Conservation (phyloP, 2,113 vertebrate species). For the Charina bottae region DNA sequence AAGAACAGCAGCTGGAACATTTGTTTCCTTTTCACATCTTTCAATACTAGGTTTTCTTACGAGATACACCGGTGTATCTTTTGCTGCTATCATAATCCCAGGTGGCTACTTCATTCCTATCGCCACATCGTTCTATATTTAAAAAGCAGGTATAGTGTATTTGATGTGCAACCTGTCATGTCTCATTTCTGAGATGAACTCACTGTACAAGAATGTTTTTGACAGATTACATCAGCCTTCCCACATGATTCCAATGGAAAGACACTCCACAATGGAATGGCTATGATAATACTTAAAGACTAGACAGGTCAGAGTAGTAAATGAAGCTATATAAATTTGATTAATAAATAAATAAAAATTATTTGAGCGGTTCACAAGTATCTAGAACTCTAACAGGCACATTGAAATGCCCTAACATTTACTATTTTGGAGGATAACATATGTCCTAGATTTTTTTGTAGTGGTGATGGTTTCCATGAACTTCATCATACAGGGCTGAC, state of each 20-base stretch:
- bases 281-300: slow-evolving; percentile 33
- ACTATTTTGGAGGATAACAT: background rate
- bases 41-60: background rate
- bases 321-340: background rate
- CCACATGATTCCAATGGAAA: slow-evolving; percentile 54
- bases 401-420: no score
- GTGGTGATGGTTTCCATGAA: background rate
- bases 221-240: slow-evolving; percentile 54
- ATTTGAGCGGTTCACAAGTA: slow-evolving; percentile 19
- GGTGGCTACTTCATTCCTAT: background rate
- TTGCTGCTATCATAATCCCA: background rate
- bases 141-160: slow-evolving; percentile 46
- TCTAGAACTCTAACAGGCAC: background rate
- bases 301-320: slow-evolving; percentile 29
- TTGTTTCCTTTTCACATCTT: background rate
- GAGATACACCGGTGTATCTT: background rate
- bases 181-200: slow-evolving; percentile 32
- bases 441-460: background rate
- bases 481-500: background rate
- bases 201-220: slow-evolving; percentile 54
- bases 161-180: slow-evolving; percentile 52
- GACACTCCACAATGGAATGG: slow-evolving; percentile 47
- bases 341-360: background rate
- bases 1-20: background rate
- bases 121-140: background rate